These are phyloP conservation scores for Eristalinus sepulchralis DNA, from an alignment of 2,888 invertebrate species.

Conservation along the genomic window DNA sequence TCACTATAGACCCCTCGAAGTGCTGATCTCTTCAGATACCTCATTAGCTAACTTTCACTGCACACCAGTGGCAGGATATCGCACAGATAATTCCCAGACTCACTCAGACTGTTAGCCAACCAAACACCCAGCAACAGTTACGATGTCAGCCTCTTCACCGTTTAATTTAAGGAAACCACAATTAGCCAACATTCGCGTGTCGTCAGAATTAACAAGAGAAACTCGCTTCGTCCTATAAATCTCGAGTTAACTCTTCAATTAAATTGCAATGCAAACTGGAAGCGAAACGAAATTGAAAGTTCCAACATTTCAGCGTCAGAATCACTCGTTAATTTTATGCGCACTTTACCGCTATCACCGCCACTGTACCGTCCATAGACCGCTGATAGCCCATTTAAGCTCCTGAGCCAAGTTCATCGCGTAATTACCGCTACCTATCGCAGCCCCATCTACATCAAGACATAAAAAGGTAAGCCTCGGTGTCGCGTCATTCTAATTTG, in stretches of 20 bases:
- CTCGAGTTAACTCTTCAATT: constrained; percentile 43
- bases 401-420: constrained; percentile 65
- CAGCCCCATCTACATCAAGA: constrained; percentile 51
- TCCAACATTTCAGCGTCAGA: constrained; percentile 46
- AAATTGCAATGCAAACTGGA: constrained; percentile 54
- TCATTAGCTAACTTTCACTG: constrained; percentile 35
- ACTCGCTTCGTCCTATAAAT: constrained; percentile 21
- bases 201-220: constrained; percentile 50
- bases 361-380: neutral
- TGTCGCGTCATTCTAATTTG: constrained; percentile 69
- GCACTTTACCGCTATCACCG: constrained; percentile 48
- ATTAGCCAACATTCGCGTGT: constrained; percentile 35
- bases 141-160: neutral
- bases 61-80: neutral
- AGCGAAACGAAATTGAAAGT: constrained; percentile 60
- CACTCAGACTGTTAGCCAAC: neutral
- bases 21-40: neutral
- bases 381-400: constrained; percentile 29
- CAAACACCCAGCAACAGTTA: neutral
- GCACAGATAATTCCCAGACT: constrained; percentile 3
- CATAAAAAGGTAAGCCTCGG: constrained; percentile 54
- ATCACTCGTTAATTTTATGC: constrained; percentile 68
- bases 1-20: neutral
- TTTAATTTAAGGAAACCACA: constrained; percentile 37
- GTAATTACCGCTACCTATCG: constrained; percentile 65